Base-by-base conservation (phyloP, 2,113 vertebrate genomes). In the Mola mola region DNA sequence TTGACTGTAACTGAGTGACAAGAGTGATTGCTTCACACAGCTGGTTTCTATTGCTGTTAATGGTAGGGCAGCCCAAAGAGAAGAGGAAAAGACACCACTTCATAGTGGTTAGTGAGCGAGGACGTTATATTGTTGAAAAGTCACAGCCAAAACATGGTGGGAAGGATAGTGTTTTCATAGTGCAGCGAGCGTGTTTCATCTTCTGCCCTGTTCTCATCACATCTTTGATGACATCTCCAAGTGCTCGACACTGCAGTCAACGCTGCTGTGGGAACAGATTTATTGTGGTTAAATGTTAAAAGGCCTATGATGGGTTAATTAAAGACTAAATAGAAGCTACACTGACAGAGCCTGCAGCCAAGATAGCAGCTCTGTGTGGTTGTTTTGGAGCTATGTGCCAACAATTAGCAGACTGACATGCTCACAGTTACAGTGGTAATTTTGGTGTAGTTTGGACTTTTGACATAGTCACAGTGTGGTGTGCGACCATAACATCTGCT, bases 11-110 rank as follows among this genome's bases (percentile, higher is more conserved):
- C 59, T 61, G 64, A 72, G 55, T 79, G 83, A 73, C 76, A 72
- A 51, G 66, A 81, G 70, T 53, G 59, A 85, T 70, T 9, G 44
- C 73, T 82, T 62, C 82, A 50, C 78, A 82, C 89, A 87, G 89
- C 85, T 87, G 88, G 79, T 88, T 89, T 85, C 63, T 61, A 86
- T 86, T 80, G 75, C 72, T 46, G 69, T 42, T 75, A 81, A 78
- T 66, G 70, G 65, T 43, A 75, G 52, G 59, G 38, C 56, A 58
- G 53, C 55, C 47, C 16, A 55, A 40, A n/a, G 16, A 17, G n/a
- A 38, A 17, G 37, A 61, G 78, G 72, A 55, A 66, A 75, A 75
- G 63, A 79, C 72, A 62, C 46, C 53, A 79, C 72, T 78, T 75
- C 60, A 64, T 42, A 66, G 66, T 2, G 66, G 69, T 84, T 78